A percentile compares a stretch with the other conserved stretches of the same genome.
Evolutionary conservation across 1,140 invertebrate genomes (phyloP).

Genomic region (Drosophila chauvacae): DNA sequence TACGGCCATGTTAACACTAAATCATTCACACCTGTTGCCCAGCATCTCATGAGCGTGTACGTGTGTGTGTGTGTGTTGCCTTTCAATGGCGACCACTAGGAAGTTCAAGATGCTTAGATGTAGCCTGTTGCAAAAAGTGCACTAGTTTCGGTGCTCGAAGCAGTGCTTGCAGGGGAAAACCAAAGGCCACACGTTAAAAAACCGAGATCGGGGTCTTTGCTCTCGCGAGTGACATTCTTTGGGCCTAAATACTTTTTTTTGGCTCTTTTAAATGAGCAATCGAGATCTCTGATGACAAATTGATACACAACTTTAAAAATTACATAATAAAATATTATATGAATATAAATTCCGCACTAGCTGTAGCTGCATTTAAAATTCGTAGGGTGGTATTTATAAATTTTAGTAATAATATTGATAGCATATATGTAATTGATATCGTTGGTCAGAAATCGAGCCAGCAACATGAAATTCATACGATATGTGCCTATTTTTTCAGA

Average conservation of each 20-base stretch:
- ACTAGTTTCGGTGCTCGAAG: slow-evolving; percentile 30
- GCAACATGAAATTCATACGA: slow-evolving; percentile 7
- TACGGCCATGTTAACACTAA: slow-evolving; percentile 76
- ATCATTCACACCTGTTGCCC: slow-evolving; percentile 72
- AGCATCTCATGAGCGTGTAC: background rate
- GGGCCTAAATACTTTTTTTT: background rate
- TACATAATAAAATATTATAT: background rate
- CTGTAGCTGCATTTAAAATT: background rate
- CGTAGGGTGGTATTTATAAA: background rate
- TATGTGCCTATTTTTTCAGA: background rate
- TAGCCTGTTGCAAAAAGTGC: slow-evolving; percentile 21
- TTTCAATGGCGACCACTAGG: slow-evolving; percentile 74
- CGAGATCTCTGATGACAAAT: background rate
- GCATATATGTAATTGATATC: background rate
- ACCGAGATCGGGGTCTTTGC: background rate
- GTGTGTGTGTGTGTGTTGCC: slow-evolving; percentile 15
- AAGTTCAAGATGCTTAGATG: slow-evolving; percentile 53
- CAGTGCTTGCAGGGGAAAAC: slow-evolving; percentile 7
- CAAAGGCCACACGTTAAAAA: slow-evolving; percentile 5
- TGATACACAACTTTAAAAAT: background rate
- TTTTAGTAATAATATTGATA: background rate
- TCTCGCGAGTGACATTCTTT: background rate
- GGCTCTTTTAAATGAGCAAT: background rate
- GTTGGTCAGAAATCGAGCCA: background rate
- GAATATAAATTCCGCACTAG: background rate